These are phyloP conservation scores for Euwallacea similis DNA, from an alignment of 1,140 invertebrate species.

Conservation along the genomic window DNA sequence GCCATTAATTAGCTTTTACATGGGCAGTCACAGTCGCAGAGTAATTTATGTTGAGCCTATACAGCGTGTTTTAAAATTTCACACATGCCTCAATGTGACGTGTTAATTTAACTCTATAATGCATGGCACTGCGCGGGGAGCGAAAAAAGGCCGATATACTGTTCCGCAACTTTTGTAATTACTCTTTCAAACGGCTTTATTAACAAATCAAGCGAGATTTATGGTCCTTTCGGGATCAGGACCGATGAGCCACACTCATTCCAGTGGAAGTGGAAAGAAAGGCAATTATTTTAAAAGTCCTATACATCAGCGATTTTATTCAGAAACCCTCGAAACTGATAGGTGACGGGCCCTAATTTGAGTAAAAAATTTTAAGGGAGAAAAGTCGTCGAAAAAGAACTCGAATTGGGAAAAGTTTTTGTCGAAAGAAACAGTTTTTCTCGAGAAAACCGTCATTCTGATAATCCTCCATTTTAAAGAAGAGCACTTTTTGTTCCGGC, in stretches of 20 bases:
- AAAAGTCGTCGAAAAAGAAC: constrained; percentile 11
- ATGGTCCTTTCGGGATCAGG: constrained; percentile 9
- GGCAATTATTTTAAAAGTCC: constrained; percentile 7
- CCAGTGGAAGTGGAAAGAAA: not conserved
- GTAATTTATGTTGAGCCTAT: constrained; percentile 25
- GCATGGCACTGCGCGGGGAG: constrained; percentile 7
- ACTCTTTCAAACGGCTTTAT: constrained; percentile 27
- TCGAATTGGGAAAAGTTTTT: constrained; percentile 12
- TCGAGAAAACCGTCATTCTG: constrained; percentile 4
- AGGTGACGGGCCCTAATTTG: constrained; percentile 8
- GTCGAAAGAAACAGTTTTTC: constrained; percentile 3
- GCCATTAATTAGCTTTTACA: constrained; percentile 16
- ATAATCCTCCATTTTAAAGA: constrained; percentile 19
- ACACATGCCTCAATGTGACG: constrained; percentile 29
- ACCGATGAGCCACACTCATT: not conserved
- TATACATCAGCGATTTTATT: constrained; percentile 7
- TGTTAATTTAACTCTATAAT: constrained; percentile 33
- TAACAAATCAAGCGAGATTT: constrained; percentile 32
- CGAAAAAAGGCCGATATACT: constrained; percentile 15
- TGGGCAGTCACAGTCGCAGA: not conserved
- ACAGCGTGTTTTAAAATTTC: constrained; percentile 35
- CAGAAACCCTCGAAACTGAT: constrained; percentile 4
- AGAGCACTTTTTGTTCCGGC: constrained; percentile 6
- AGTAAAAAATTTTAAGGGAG: constrained; percentile 2
- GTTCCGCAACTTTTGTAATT: constrained; percentile 31